A percentile compares a stretch with the other conserved stretches of the same genome.
phyloP scores from a whole-genome alignment of 2,113 vertebrate genomes.

The Daphoenositta chrysoptera region DNA sequence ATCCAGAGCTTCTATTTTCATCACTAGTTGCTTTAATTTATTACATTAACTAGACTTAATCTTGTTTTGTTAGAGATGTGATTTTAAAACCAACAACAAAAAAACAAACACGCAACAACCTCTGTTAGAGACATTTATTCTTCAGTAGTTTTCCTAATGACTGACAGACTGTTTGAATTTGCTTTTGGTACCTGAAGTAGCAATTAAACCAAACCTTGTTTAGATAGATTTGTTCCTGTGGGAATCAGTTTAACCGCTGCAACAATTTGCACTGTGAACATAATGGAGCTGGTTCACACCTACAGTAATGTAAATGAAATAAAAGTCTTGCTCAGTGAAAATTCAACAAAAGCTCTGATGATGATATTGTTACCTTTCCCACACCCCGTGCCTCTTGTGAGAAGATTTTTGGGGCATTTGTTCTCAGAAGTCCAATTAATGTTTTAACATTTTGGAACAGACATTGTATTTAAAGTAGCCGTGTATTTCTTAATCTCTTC shows the following conservation, averaged over 20 bases:
- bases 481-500: not conserved
- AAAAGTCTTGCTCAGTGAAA: not conserved
- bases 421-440: not conserved
- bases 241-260: not conserved
- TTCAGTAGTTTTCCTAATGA: not conserved
- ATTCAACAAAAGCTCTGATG: not conserved
- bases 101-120: not conserved
- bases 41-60: not conserved
- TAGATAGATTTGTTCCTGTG: not conserved
- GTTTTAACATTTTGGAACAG: not conserved
- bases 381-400: not conserved
- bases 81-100: not conserved
- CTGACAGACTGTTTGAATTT: not conserved
- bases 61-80: not conserved
- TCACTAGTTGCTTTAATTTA: not conserved
- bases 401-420: not conserved
- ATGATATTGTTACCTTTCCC: not conserved
- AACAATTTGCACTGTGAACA: not conserved
- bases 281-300: not conserved
- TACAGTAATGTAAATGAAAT: not conserved
- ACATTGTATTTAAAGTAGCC: constrained; percentile 1
- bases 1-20: not conserved
- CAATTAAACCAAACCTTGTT: not conserved
- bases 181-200: not conserved
- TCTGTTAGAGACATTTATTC: not conserved